phyloP scores from a whole-genome alignment of 2,888 invertebrate genomes.

The Lydus trimaculatus region DNA sequence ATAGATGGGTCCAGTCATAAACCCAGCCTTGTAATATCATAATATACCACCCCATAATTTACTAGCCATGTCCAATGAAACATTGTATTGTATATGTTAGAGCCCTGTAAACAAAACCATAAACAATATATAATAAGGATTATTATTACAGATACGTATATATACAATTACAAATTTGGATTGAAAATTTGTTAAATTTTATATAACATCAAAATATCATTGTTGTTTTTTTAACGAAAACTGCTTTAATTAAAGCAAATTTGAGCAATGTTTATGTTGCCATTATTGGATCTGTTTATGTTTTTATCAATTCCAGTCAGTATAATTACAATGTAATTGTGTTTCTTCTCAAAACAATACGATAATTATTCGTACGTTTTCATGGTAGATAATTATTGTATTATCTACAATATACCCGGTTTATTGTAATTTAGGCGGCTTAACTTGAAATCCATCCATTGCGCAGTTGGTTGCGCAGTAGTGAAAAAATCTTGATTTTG shows the following conservation, averaged over 20 bases:
- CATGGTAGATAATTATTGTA: not conserved
- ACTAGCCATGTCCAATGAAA: constrained; percentile 18
- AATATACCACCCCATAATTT: constrained; percentile 19
- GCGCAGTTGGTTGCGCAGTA: too few species aligned
- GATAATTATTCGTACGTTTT: not conserved
- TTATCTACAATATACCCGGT: not conserved
- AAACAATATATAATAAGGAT: not conserved
- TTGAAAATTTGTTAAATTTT: not conserved
- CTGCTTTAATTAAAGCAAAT: not conserved
- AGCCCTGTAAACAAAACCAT: not conserved
- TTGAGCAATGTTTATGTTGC: not conserved
- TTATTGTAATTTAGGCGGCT: too few species aligned
- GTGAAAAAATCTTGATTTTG: too few species aligned
- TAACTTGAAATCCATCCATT: too few species aligned
- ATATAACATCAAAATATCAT: not conserved
- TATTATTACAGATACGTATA: not conserved
- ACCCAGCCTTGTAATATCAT: constrained; percentile 13
- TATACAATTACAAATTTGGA: not conserved
- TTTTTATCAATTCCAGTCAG: not conserved
- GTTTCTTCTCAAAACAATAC: not conserved
- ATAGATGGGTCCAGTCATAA: constrained; percentile 17
- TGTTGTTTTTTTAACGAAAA: not conserved
- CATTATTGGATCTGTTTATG: not conserved
- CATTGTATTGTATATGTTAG: constrained; percentile 11
- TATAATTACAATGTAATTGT: not conserved